Percentiles rank a stretch among this genome's conserved stretches.
Evolutionary conservation across 2,113 vertebrate genomes (phyloP).

Genomic region (Tragelaphus strepsiceros): DNA sequence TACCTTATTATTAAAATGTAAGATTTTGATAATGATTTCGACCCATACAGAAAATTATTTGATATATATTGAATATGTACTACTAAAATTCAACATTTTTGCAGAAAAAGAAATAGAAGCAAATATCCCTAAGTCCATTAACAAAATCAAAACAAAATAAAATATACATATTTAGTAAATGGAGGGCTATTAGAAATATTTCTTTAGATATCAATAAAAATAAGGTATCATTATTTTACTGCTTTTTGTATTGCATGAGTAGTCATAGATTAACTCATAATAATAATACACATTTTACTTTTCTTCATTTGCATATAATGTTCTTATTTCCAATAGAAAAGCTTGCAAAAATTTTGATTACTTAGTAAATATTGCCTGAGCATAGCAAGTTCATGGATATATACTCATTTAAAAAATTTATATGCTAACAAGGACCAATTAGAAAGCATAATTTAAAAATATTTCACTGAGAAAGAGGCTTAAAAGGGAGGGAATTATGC

Average conservation of each 20-base stretch:
- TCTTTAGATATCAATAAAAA: not conserved
- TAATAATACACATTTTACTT: not conserved
- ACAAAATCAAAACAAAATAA: not conserved
- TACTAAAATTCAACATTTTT: not conserved
- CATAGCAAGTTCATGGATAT: not conserved
- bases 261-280: not conserved
- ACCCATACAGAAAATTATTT: not conserved
- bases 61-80: not conserved
- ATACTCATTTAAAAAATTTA: not conserved
- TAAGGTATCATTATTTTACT: not conserved
- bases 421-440: not conserved
- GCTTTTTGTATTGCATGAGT: not conserved
- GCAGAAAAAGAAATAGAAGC: not conserved
- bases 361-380: not conserved
- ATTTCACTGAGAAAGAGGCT: not conserved
- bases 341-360: not conserved
- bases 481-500: not conserved
- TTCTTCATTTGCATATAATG: not conserved
- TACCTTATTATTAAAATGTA: not conserved
- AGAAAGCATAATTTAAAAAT: not conserved
- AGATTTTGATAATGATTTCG: not conserved
- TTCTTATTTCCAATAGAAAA: not conserved
- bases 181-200: not conserved
- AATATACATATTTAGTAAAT: not conserved
- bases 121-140: not conserved